phyloP scores from a whole-genome alignment of 2,797 vertebrate genomes.

The Propithecus deckenii region DNA sequence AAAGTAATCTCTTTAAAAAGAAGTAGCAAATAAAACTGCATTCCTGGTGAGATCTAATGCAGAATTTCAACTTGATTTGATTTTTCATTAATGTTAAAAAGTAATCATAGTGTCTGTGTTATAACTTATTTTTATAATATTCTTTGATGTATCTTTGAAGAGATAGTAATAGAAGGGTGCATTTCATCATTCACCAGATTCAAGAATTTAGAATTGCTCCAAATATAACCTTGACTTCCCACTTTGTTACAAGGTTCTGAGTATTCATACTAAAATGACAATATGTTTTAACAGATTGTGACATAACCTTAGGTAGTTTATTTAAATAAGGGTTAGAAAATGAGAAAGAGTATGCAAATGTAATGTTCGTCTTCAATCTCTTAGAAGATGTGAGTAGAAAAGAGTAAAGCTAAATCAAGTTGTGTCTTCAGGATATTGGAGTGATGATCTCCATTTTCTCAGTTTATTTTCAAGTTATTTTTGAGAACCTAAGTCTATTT shows the following conservation, averaged over 20 bases:
- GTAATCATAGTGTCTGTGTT: neutral
- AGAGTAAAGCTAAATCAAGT: slow-evolving; percentile 23
- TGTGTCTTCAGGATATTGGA: neutral
- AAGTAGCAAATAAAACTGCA: neutral
- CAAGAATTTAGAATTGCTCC: neutral
- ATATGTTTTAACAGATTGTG: neutral
- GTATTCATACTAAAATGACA: neutral
- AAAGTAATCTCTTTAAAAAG: neutral
- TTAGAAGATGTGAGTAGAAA: neutral
- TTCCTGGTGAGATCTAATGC: neutral
- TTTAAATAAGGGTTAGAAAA: neutral
- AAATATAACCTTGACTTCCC: slow-evolving; percentile 9
- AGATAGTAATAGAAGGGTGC: neutral
- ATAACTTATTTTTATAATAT: neutral
- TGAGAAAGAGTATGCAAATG: neutral
- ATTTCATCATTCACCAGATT: neutral
- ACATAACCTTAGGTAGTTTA: neutral
- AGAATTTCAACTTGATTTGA: neutral
- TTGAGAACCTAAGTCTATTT: neutral
- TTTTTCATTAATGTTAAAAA: neutral
- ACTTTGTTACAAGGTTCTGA: neutral
- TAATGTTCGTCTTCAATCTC: neutral
- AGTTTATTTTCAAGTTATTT: slow-evolving; percentile 47
- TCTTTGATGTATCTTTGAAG: neutral
- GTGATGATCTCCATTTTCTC: neutral